A percentile compares a stretch with the other conserved stretches of the same genome.
Conservation (phyloP, 2,888 invertebrate species). For the Entomobrya multifasciata region DNA sequence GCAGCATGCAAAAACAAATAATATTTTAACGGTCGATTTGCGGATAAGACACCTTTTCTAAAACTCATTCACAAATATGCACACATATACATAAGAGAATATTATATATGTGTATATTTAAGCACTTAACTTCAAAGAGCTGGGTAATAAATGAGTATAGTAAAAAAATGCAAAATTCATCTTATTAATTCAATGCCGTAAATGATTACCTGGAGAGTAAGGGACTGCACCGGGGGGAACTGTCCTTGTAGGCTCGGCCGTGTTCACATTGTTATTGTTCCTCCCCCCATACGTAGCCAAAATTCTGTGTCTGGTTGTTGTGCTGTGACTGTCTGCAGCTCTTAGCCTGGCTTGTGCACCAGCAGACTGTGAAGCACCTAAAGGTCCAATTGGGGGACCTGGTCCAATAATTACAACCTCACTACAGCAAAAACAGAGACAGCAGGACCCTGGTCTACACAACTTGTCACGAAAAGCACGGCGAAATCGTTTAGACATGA, state of each 20-base stretch:
- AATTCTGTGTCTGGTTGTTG: slow-evolving; percentile 69
- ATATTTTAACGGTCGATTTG: too few species aligned
- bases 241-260: slow-evolving; percentile 12
- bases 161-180: too few species aligned
- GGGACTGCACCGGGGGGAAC: slow-evolving; percentile 49
- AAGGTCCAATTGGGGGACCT: slow-evolving; percentile 64
- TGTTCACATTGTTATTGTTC: slow-evolving; percentile 61
- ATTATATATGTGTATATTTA: too few species aligned
- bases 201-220: slow-evolving; percentile 58
- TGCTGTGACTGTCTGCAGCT: slow-evolving; percentile 76
- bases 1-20: too few species aligned
- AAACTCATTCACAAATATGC: too few species aligned
- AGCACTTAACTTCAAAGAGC: too few species aligned
- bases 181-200: background rate
- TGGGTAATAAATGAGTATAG: too few species aligned
- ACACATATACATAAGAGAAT: too few species aligned
- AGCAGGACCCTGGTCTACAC: slow-evolving; percentile 74
- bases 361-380: slow-evolving; percentile 70
- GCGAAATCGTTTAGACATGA: slow-evolving; percentile 78
- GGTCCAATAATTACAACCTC: slow-evolving; percentile 76
- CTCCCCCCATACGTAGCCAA: slow-evolving; percentile 71
- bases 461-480: slow-evolving; percentile 78
- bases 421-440: slow-evolving; percentile 78
- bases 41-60: too few species aligned
- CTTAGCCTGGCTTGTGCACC: slow-evolving; percentile 72